These are phyloP conservation scores for Cephus runcator DNA, from an alignment of 2,888 invertebrate species.

Conservation along the genomic window DNA sequence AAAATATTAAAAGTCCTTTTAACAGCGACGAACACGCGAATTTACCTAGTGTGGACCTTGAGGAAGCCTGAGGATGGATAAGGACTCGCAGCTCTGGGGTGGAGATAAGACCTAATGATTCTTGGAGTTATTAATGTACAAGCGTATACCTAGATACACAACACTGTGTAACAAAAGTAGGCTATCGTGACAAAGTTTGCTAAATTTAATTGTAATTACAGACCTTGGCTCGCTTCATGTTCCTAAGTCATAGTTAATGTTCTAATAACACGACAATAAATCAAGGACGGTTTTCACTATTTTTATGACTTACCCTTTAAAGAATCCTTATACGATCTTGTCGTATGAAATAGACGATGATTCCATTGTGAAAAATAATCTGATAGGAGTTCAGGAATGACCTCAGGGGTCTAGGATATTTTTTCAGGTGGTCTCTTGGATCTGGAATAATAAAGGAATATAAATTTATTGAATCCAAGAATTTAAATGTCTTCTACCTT, in stretches of 20 bases:
- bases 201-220: constrained; percentile 52
- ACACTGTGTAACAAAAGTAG: constrained; percentile 6
- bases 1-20: not conserved
- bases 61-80: not conserved
- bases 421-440: not conserved
- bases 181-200: constrained; percentile 40
- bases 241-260: constrained; percentile 39
- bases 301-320: constrained; percentile 28
- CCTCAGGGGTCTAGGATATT: not conserved
- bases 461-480: not conserved
- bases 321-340: not conserved
- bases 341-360: not conserved
- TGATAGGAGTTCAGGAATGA: not conserved
- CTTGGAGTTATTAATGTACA: not conserved
- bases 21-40: not conserved
- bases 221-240: constrained; percentile 44
- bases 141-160: not conserved
- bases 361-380: not conserved
- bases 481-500: not conserved
- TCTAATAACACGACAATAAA: constrained; percentile 56
- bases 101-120: constrained; percentile 5
- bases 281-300: constrained; percentile 44
- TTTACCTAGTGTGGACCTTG: not conserved
- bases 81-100: not conserved
- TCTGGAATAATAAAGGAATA: not conserved